A percentile compares a stretch with the other conserved stretches of the same genome.
Conservation (phyloP, 2,888 invertebrate species). For the Tiliacea citrago region DNA sequence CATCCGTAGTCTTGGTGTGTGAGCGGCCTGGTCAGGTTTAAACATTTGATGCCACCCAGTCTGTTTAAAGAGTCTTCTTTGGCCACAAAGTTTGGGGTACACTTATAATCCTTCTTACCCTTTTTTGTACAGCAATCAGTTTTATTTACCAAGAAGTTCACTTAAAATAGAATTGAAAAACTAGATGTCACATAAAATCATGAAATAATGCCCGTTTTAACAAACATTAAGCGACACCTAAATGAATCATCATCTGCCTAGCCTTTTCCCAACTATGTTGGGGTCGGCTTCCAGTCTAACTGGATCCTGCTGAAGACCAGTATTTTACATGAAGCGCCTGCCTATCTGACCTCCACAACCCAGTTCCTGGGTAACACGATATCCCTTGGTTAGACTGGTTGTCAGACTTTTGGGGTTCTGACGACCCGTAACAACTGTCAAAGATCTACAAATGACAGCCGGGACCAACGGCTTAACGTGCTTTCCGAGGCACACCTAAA, state of each 20-base stretch:
- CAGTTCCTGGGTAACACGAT: too few species aligned
- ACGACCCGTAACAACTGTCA: too few species aligned
- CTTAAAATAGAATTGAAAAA: conserved; percentile 1
- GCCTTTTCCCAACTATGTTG: too few species aligned
- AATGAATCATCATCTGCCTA: neutral
- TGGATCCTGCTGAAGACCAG: too few species aligned
- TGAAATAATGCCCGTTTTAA: neutral
- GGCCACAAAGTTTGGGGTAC: conserved; percentile 65
- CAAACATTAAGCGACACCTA: neutral
- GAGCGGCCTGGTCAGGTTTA: conserved; percentile 72
- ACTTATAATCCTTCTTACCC: conserved; percentile 64
- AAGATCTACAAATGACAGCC: too few species aligned
- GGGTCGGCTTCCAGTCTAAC: too few species aligned
- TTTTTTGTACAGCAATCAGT: conserved; percentile 38
- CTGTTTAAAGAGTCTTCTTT: conserved; percentile 71
- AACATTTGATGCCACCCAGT: conserved; percentile 69
- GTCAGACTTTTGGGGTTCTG: too few species aligned
- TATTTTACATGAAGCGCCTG: too few species aligned
- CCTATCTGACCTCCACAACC: too few species aligned
- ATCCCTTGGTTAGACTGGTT: too few species aligned
- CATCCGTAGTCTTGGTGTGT: conserved; percentile 71
- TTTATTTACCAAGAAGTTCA: neutral
- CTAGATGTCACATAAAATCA: neutral
- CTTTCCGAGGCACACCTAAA: too few species aligned
- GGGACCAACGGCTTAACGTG: too few species aligned